Evolutionary conservation across 2,888 invertebrate species (phyloP).

Genomic region (Pogonocherus hispidulus): DNA sequence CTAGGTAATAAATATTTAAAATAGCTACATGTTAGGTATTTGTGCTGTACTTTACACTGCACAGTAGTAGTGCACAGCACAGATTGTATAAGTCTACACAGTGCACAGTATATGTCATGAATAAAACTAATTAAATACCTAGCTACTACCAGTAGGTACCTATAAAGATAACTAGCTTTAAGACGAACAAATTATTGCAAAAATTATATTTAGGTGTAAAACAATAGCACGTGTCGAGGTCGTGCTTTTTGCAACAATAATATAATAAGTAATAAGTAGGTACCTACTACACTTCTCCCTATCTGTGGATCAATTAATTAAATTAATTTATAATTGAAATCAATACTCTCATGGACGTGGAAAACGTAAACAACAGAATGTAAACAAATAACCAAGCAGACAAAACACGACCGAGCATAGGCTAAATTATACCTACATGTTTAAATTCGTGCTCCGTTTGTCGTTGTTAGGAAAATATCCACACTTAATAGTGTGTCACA

Average conservation of each 20-base stretch:
- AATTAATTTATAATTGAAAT: background rate
- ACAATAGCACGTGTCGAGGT: background rate
- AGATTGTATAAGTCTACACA: no score
- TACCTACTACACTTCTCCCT: background rate
- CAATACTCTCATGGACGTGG: slow-evolving; percentile 26
- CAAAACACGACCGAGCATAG: slow-evolving; percentile 15
- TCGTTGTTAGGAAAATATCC: slow-evolving; percentile 8
- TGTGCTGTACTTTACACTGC: no score
- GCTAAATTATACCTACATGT: slow-evolving; percentile 9
- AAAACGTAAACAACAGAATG: slow-evolving; percentile 31
- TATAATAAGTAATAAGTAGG: no score
- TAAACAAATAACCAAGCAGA: slow-evolving; percentile 32
- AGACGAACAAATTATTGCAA: no score
- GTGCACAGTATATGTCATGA: no score
- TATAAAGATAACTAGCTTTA: no score
- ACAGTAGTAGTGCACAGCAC: no score
- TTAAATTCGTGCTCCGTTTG: background rate
- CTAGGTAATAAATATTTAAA: no score
- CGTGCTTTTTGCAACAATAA: background rate
- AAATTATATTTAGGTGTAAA: background rate
- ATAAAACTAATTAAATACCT: no score
- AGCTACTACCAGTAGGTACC: no score
- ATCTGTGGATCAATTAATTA: background rate
- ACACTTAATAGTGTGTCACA: background rate
- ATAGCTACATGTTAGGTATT: no score